These are phyloP conservation scores for Castor canadensis DNA, from an alignment of 2,113 vertebrate species.

Conservation along the genomic window DNA sequence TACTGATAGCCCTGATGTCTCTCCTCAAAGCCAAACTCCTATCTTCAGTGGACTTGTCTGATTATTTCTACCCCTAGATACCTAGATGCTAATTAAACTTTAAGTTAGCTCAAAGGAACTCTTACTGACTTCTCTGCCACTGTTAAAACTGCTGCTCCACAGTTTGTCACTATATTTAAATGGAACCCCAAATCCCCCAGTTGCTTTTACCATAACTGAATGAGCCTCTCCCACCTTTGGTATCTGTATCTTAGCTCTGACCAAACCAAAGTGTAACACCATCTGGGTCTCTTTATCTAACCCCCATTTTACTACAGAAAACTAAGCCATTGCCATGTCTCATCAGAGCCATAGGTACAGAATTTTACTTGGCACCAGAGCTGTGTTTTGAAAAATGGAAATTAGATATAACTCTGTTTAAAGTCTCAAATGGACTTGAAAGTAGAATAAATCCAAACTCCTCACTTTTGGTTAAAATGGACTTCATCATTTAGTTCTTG, in stretches of 20 bases:
- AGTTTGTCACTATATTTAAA: background rate
- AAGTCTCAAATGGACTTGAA: background rate
- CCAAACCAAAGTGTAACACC: background rate
- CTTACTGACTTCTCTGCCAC: background rate
- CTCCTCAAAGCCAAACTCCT: background rate
- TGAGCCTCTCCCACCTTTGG: background rate
- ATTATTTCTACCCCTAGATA: background rate
- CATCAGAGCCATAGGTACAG: background rate
- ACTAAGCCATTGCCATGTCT: background rate
- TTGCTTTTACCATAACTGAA: background rate
- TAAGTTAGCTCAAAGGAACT: constrained; percentile 18
- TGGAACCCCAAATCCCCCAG: background rate
- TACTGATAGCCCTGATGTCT: background rate
- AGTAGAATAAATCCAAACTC: background rate
- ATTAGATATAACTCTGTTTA: background rate
- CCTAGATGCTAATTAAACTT: background rate
- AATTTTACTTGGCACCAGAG: background rate
- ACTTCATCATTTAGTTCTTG: background rate
- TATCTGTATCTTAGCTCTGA: background rate
- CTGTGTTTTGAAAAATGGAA: background rate
- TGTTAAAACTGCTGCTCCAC: background rate
- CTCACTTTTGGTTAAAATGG: background rate
- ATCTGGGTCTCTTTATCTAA: background rate
- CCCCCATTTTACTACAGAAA: background rate
- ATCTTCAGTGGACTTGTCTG: background rate